Evolutionary conservation across 2,888 invertebrate species (phyloP), one percentile per base, ranked within the genome.

Genomic region (Nasonia oneida): DNA sequence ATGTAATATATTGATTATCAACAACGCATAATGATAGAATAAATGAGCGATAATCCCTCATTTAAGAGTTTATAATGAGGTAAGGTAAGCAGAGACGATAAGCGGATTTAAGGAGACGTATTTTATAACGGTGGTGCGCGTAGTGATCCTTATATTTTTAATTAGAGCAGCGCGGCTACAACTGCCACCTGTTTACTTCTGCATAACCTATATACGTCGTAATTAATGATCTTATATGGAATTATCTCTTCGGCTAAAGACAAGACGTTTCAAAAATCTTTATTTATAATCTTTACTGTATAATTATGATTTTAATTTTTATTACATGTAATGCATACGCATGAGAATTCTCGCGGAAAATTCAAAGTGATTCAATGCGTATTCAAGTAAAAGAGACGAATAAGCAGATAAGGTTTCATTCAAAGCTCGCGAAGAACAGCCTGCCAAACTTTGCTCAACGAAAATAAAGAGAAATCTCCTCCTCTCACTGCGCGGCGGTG

Each of bases 111-210:
- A 80, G 15, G 37, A 67, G 50, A 33, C 50, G 70, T 37, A 70
- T 37, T 37, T 70, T 39, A 71, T 29, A 29, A 70, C 79, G 47
- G 33, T 18, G 29, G 29, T 29, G 29, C 29, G 29, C 29, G 29
- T 29, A 18, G 18, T 6, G 12, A 12, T 15, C 6, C 50, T 53
- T 33, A 71, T 80, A 80, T 80, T 50, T 80, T 80, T 80, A 70
- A 80, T 71, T 80, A 80, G 37, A 80, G 8, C 33, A 78, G 12
- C 70, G 50, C 29, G 33, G 12, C 1, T 12, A n/a, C 50, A 14
- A 47, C 37, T 53, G 42, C 53, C 83, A n/a, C 33, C n/a, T 67
- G 4, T 80, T 64, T 53, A 10, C 75, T 29, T 42, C 29, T 29
- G 23, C 47, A 47, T 74, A 23, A 29, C 29, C 29, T 29, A 29